A percentile compares a stretch with the other conserved stretches of the same genome.
Conservation (phyloP, 2,888 invertebrate species). For the Caradrina kadenii region DNA sequence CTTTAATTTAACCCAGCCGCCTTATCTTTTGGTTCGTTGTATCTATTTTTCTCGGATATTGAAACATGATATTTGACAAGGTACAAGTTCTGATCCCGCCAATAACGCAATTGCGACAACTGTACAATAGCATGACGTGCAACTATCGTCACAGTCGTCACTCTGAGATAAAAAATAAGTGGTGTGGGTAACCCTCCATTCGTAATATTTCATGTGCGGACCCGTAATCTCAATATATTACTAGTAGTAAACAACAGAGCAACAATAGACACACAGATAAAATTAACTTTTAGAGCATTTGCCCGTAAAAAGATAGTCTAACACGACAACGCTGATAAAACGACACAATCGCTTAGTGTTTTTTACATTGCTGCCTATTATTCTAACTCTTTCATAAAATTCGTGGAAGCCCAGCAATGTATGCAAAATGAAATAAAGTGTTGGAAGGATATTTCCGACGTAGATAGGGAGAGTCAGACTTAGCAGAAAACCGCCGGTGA, state of each 20-base stretch:
- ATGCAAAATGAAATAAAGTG: neutral
- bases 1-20: too few species aligned
- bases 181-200: slow-evolving; percentile 27
- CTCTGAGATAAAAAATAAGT: too few species aligned
- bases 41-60: too few species aligned
- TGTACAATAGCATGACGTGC: too few species aligned
- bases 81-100: too few species aligned
- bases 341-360: neutral
- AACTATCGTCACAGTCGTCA: too few species aligned
- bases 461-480: slow-evolving; percentile 36
- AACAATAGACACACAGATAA: slow-evolving; percentile 55
- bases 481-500: slow-evolving; percentile 52
- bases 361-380: slow-evolving; percentile 8
- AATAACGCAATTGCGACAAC: too few species aligned
- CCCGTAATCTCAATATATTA: slow-evolving; percentile 57
- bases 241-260: slow-evolving; percentile 57
- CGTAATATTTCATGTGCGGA: neutral
- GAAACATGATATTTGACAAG: too few species aligned
- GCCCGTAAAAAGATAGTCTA: slow-evolving; percentile 47
- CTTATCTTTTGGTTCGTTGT: too few species aligned
- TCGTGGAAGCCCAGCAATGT: slow-evolving; percentile 7
- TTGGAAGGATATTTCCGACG: neutral
- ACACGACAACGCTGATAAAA: neutral
- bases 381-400: neutral
- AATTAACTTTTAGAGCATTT: slow-evolving; percentile 59